Conservation (phyloP, 2,113 vertebrate species). For the Tragelaphus imberbis region DNA sequence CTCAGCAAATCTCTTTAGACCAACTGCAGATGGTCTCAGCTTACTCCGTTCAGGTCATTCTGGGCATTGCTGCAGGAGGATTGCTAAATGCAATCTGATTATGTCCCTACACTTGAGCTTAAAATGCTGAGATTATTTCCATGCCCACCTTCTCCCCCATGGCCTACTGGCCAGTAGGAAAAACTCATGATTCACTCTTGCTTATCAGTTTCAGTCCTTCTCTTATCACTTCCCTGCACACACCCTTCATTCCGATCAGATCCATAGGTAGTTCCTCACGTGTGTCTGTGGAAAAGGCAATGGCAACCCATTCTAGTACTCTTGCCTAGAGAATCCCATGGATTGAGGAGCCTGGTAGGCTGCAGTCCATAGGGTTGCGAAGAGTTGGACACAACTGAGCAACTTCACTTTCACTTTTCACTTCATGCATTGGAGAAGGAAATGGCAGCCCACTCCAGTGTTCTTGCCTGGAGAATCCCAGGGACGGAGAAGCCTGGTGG, state of each 20-base stretch:
- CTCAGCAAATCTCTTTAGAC: background rate
- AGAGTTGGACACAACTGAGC: background rate
- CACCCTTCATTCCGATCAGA: background rate
- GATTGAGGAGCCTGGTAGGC: background rate
- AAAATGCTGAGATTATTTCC: background rate
- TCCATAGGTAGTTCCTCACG: accelerated
- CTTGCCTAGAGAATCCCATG: background rate
- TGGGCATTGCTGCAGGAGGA: too few relatives aligned
- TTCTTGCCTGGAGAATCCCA: background rate
- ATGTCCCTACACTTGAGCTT: background rate
- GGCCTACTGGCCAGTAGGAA: background rate
- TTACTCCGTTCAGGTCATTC: background rate
- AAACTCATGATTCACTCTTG: background rate
- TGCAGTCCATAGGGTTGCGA: background rate
- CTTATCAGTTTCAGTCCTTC: background rate
- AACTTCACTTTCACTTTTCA: background rate
- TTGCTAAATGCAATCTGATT: background rate
- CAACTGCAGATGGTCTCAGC: background rate
- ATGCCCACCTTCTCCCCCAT: background rate
- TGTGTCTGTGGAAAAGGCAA: background rate
- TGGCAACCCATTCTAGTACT: background rate
- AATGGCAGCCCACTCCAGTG: background rate
- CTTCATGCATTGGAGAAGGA: background rate
- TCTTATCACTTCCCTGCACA: background rate
- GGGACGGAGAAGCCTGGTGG: background rate